phyloP scores from a whole-genome alignment of 2,797 vertebrate genomes.

The Serranus cabrilla region DNA sequence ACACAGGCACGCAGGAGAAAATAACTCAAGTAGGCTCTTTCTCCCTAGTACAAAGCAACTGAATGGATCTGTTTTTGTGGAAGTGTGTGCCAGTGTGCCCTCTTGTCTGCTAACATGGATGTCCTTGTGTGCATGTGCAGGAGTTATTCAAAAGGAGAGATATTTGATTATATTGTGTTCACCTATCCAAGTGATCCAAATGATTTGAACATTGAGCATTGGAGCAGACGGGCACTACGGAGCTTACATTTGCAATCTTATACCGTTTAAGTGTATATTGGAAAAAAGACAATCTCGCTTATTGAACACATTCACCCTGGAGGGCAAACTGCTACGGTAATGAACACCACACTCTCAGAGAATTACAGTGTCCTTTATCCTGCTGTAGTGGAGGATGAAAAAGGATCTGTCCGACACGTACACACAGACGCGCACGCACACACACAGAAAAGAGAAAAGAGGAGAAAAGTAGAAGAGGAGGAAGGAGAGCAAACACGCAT shows the following conservation, averaged over 20 bases:
- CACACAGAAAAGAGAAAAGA: slow-evolving; percentile 5
- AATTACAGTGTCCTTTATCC: slow-evolving; percentile 94
- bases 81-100: slow-evolving; percentile 26
- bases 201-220: slow-evolving; percentile 85
- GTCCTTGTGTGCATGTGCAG: slow-evolving; percentile 69
- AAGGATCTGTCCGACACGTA: slow-evolving; percentile 75
- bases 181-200: slow-evolving; percentile 83
- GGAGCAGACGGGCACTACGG: slow-evolving; percentile 81
- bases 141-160: slow-evolving; percentile 78
- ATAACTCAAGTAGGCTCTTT: slow-evolving; percentile 46
- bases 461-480: slow-evolving; percentile 38
- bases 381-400: slow-evolving; percentile 83
- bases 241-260: slow-evolving; percentile 86
- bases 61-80: slow-evolving; percentile 19
- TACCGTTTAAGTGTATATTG: slow-evolving; percentile 88
- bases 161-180: slow-evolving; percentile 85
- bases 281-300: slow-evolving; percentile 90
- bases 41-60: slow-evolving; percentile 17
- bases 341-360: slow-evolving; percentile 92
- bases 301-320: slow-evolving; percentile 90
- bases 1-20: slow-evolving; percentile 39
- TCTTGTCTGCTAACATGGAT: slow-evolving; percentile 37
- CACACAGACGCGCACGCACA: slow-evolving; percentile 36
- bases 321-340: slow-evolving; percentile 92
- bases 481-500: slow-evolving; percentile 86